Conservation (phyloP, 2,888 invertebrate genomes). For the Xestobium rufovillosum region DNA sequence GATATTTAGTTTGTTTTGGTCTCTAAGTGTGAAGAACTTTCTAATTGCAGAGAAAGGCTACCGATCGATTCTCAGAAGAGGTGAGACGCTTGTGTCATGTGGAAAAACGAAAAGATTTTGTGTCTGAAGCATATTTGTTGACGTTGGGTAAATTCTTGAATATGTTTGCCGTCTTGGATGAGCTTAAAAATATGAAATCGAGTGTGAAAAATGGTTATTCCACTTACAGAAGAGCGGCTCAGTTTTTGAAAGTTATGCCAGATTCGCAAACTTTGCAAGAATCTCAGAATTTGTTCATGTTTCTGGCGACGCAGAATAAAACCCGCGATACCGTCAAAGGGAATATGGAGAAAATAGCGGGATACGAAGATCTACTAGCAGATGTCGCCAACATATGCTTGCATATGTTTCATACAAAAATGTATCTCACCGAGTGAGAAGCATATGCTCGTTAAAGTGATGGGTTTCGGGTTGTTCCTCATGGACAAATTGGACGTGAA, state of each 20-base stretch:
- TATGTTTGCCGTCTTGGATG: slow-evolving; percentile 99
- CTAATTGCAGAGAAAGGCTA: slow-evolving; percentile 70
- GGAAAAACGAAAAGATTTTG: slow-evolving; percentile 96
- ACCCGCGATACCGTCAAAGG: slow-evolving; percentile 94
- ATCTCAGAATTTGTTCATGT: slow-evolving; percentile 98
- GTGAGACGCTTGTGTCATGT: slow-evolving; percentile 92
- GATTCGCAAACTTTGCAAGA: slow-evolving; percentile 95
- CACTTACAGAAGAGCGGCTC: slow-evolving; percentile 93
- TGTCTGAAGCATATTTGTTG: slow-evolving; percentile 93
- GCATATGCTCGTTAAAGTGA: slow-evolving; percentile 97
- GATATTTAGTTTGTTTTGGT: slow-evolving; percentile 1
- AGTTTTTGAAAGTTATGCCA: slow-evolving; percentile 96
- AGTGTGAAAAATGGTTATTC: slow-evolving; percentile 99
- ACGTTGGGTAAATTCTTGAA: slow-evolving; percentile 98
- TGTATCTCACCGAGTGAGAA: slow-evolving; percentile 95
- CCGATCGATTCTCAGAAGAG: slow-evolving; percentile 92
- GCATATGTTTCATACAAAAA: slow-evolving; percentile 94
- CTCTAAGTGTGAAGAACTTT: slow-evolving; percentile 5
- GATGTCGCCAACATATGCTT: slow-evolving; percentile 97
- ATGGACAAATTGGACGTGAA: slow-evolving; percentile 97
- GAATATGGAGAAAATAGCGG: slow-evolving; percentile 81
- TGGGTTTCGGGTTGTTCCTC: slow-evolving; percentile 93
- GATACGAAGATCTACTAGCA: slow-evolving; percentile 93
- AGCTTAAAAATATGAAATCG: slow-evolving; percentile 99
- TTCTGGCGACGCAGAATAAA: slow-evolving; percentile 97